phyloP scores from a whole-genome alignment of 2,113 vertebrate species.

The Boulengeromyrus knoepffleri region DNA sequence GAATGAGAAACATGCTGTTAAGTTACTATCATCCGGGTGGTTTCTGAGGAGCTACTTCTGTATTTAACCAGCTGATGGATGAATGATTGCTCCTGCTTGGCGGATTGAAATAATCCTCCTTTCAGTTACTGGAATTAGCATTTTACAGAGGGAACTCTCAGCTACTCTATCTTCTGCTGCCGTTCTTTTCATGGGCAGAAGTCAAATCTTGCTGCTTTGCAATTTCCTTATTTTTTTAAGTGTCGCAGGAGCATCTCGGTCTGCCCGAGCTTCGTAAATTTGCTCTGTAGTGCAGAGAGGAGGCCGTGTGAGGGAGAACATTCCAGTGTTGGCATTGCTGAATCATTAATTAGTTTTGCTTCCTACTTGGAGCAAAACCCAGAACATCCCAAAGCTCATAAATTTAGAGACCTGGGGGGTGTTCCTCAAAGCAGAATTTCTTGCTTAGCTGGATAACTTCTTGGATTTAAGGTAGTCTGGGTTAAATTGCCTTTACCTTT shows the following conservation, averaged over 20 bases:
- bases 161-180: background rate
- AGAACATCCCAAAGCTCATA: background rate
- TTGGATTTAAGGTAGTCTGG: too few species aligned
- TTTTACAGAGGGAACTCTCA: background rate
- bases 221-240: background rate
- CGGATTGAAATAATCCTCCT: background rate
- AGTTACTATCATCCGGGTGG: background rate
- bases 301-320: background rate
- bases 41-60: background rate
- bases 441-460: too few species aligned
- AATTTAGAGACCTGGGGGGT: background rate
- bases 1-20: background rate
- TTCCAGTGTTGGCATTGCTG: background rate
- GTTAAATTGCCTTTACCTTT: too few species aligned
- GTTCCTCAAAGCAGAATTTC: too few species aligned
- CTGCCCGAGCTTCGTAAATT: background rate
- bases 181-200: background rate
- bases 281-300: background rate
- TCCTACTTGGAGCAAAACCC: background rate
- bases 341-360: background rate
- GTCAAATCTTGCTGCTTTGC: background rate
- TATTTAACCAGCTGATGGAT: background rate
- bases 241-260: background rate
- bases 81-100: background rate
- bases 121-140: background rate